Conservation (phyloP, 1,140 invertebrate species). For the Macrobrachium nipponense region DNA sequence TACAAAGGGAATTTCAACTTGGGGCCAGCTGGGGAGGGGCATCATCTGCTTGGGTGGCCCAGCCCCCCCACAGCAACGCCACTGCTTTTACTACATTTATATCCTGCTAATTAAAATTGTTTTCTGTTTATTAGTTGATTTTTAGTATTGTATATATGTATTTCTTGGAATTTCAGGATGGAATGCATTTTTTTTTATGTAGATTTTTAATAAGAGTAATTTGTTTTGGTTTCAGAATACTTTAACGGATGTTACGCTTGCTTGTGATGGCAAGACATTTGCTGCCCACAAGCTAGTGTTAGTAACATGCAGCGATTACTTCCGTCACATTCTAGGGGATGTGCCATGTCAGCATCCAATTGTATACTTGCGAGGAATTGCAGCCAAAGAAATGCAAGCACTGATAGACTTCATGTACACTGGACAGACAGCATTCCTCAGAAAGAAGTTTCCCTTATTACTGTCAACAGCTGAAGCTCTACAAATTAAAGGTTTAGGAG, state of each 20-base stretch:
- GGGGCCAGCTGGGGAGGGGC: too few relatives aligned
- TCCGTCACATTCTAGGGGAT: constrained; percentile 89
- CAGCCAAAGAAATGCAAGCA: constrained; percentile 87
- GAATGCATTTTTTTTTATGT: too few relatives aligned
- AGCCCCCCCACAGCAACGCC: too few relatives aligned
- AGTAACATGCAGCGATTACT: constrained; percentile 92
- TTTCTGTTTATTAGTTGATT: too few relatives aligned
- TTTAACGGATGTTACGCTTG: constrained; percentile 82
- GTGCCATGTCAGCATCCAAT: constrained; percentile 93
- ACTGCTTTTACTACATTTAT: too few relatives aligned
- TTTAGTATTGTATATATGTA: too few relatives aligned
- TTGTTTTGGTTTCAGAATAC: constrained; percentile 57
- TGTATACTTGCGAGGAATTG: constrained; percentile 88
- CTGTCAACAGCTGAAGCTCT: constrained; percentile 83
- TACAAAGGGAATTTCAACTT: too few relatives aligned
- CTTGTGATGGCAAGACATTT: constrained; percentile 89
- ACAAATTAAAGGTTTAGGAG: constrained; percentile 89
- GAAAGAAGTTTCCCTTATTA: constrained; percentile 86
- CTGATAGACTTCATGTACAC: constrained; percentile 94
- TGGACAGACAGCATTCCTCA: constrained; percentile 91
- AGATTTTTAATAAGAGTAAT: not conserved
- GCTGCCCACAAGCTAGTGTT: constrained; percentile 94
- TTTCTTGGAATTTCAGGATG: not conserved
- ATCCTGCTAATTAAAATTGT: too few relatives aligned
- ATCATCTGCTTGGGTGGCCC: too few relatives aligned